phyloP scores from a whole-genome alignment of 35 echinoderm and acorn worm genomes.

The Anneissia japonica region DNA sequence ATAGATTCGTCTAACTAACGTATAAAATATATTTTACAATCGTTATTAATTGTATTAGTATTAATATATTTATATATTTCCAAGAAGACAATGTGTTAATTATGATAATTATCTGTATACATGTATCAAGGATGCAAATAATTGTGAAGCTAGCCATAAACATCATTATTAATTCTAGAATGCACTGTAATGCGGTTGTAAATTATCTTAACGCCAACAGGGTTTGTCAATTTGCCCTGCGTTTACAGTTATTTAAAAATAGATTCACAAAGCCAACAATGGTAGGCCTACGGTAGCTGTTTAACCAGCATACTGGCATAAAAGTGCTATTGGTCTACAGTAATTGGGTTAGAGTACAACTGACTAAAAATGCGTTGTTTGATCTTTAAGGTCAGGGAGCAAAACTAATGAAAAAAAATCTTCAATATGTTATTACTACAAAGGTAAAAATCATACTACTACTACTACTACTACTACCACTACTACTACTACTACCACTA shows the following conservation, averaged over 20 bases:
- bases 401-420: too few relatives aligned
- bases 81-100: background rate
- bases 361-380: background rate
- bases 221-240: background rate
- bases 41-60: too few relatives aligned
- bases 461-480: too few relatives aligned
- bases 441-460: too few relatives aligned
- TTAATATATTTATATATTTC: too few relatives aligned
- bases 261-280: too few relatives aligned
- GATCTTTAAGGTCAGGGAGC: background rate
- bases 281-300: too few relatives aligned
- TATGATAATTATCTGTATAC: background rate
- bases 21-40: too few relatives aligned
- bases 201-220: background rate
- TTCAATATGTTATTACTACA: too few relatives aligned
- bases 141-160: background rate
- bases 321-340: background rate
- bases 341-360: background rate
- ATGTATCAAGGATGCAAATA: background rate
- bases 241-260: background rate
- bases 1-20: too few relatives aligned
- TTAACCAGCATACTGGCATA: background rate
- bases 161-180: background rate
- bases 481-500: too few relatives aligned
- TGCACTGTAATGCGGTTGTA: background rate